A percentile compares a stretch with the other conserved stretches of the same genome.
phyloP scores from a whole-genome alignment of 1,140 invertebrate species.

The Drosophila sechellia region DNA sequence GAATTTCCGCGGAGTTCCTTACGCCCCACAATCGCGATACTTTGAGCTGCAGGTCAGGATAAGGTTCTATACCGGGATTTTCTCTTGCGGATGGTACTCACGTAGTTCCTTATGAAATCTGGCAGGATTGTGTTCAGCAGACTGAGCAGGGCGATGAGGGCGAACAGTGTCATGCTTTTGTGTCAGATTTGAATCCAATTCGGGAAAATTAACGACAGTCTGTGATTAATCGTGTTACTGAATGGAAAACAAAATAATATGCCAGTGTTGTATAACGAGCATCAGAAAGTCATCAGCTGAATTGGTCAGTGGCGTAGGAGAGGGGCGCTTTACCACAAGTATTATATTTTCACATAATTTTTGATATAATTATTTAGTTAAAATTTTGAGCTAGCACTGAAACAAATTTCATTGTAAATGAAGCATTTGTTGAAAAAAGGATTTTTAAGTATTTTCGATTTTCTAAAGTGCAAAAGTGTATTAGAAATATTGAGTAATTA shows the following conservation, averaged over 20 bases:
- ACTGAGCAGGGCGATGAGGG: constrained; percentile 64
- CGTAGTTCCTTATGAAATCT: constrained; percentile 70
- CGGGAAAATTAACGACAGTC: neutral
- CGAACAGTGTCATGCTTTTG: constrained; percentile 59
- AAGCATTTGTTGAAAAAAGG: too few species aligned
- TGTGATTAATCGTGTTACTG: neutral
- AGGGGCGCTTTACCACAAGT: too few species aligned
- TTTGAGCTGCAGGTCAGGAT: constrained; percentile 50
- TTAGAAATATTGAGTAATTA: too few species aligned
- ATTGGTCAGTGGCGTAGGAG: neutral
- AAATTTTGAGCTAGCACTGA: too few species aligned
- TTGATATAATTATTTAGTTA: too few species aligned
- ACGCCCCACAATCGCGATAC: constrained; percentile 59
- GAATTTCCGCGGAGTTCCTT: constrained; percentile 6
- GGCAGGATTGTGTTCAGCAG: constrained; percentile 68
- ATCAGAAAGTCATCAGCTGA: constrained; percentile 13
- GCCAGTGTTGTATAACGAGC: neutral
- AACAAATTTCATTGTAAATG: too few species aligned
- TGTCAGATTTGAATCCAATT: constrained; percentile 33
- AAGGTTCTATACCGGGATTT: neutral
- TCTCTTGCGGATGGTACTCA: constrained; percentile 22
- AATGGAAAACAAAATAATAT: constrained; percentile 34
- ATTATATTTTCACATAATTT: neutral
- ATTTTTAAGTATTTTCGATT: too few species aligned
- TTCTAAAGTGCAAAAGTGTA: too few species aligned